phyloP scores from a whole-genome alignment of 2,113 vertebrate genomes.

The Tragulus kanchil region DNA sequence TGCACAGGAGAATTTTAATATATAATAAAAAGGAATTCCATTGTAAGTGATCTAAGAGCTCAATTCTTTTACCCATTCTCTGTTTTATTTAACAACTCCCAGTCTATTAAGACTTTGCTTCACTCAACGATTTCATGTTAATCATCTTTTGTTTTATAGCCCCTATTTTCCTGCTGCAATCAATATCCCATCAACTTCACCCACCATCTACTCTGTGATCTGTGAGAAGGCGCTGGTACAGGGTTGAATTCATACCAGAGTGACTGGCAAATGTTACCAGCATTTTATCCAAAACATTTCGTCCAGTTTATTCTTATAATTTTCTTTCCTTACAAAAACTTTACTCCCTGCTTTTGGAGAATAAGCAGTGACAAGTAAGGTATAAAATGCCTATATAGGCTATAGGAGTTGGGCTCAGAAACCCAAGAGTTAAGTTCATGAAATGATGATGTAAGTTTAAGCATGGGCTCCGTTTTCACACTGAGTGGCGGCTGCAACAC shows the following conservation, averaged over 20 bases:
- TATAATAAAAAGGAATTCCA: conserved; percentile 32
- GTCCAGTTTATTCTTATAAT: conserved; percentile 75
- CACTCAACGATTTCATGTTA: conserved; percentile 70
- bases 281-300: conserved; percentile 77
- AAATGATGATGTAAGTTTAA: background rate
- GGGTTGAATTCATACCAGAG: conserved; percentile 77
- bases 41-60: conserved; percentile 60
- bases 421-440: background rate
- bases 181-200: conserved; percentile 80
- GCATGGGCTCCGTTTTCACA: background rate
- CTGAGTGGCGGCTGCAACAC: background rate
- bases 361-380: conserved; percentile 33
- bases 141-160: conserved; percentile 82
- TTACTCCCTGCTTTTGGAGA: conserved; percentile 26
- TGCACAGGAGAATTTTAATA: conserved; percentile 66
- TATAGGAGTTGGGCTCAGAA: background rate
- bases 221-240: conserved; percentile 54
- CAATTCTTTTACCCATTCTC: background rate
- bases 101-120: conserved; percentile 73
- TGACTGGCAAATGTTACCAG: conserved; percentile 78
- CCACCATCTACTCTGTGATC: conserved; percentile 74
- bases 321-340: conserved; percentile 1
- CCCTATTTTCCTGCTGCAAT: conserved; percentile 64
- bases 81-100: conserved; percentile 79
- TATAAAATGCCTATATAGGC: background rate